phyloP scores from a whole-genome alignment of 2,888 invertebrate species.

The Boloria selene region DNA sequence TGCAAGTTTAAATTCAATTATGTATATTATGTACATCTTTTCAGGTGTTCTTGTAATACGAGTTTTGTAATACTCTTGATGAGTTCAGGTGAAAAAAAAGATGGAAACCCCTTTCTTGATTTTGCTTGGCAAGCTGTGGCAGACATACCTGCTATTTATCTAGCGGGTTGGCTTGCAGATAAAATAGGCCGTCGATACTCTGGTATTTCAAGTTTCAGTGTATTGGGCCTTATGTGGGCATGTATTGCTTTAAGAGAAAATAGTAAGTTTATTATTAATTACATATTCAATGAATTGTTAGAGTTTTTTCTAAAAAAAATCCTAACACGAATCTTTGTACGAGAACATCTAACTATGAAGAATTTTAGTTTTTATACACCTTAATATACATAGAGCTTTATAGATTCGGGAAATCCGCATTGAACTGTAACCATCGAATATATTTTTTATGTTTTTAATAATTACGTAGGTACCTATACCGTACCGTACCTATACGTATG shows the following conservation, averaged over 20 bases:
- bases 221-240: conserved; percentile 52
- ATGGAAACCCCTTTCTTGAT: conserved; percentile 85
- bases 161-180: conserved; percentile 77
- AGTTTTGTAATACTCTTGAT: conserved; percentile 78
- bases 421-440: too few species aligned
- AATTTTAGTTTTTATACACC: too few species aligned
- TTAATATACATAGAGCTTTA: too few species aligned
- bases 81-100: conserved; percentile 75
- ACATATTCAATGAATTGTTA: neutral
- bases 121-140: conserved; percentile 84
- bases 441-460: too few species aligned
- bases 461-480: too few species aligned
- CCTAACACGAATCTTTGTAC: too few species aligned
- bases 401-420: too few species aligned
- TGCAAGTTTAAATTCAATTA: neutral
- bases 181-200: conserved; percentile 58
- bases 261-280: conserved; percentile 39
- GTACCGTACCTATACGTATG: too few species aligned
- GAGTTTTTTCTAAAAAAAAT: too few species aligned
- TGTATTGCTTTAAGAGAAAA: conserved; percentile 47
- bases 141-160: conserved; percentile 84
- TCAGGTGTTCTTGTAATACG: conserved; percentile 75
- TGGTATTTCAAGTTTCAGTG: conserved; percentile 47
- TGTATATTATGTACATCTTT: conserved; percentile 8
- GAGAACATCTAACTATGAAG: too few species aligned